Evolutionary conservation across 2,113 vertebrate species (phyloP).

Genomic region (Cavia aperea): DNA sequence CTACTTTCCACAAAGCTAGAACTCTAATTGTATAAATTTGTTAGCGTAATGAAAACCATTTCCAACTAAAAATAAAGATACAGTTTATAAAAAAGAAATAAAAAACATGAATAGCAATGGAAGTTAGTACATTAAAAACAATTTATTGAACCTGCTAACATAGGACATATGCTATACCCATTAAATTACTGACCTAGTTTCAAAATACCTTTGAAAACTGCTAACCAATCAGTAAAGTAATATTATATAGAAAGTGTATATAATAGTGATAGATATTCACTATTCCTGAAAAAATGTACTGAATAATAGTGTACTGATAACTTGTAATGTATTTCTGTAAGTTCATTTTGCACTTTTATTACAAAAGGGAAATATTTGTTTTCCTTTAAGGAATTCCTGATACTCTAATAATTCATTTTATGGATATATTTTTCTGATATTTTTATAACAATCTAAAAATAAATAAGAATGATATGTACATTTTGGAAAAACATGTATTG

Average conservation of each 20-base stretch:
- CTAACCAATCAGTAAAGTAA: neutral
- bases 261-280: constrained; percentile 31
- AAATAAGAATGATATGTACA: neutral
- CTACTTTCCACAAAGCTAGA: constrained; percentile 39
- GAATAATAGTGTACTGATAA: neutral
- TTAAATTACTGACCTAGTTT: constrained; percentile 33
- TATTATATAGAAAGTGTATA: constrained; percentile 25
- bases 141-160: constrained; percentile 36
- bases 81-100: neutral
- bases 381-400: constrained; percentile 68
- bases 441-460: constrained; percentile 41
- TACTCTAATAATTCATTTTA: constrained; percentile 34
- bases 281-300: constrained; percentile 30
- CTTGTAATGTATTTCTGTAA: constrained; percentile 32
- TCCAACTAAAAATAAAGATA: constrained; percentile 36
- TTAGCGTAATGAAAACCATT: constrained; percentile 32
- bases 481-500: neutral
- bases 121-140: constrained; percentile 21
- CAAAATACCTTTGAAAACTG: constrained; percentile 44
- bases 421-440: constrained; percentile 13
- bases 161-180: constrained; percentile 34
- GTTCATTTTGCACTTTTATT: constrained; percentile 36
- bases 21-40: constrained; percentile 21
- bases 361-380: constrained; percentile 81
- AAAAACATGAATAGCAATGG: neutral